Percentiles rank a stretch among this genome's conserved stretches.
Evolutionary conservation across 2,888 invertebrate genomes (phyloP).

Genomic region (Tipula unca): DNA sequence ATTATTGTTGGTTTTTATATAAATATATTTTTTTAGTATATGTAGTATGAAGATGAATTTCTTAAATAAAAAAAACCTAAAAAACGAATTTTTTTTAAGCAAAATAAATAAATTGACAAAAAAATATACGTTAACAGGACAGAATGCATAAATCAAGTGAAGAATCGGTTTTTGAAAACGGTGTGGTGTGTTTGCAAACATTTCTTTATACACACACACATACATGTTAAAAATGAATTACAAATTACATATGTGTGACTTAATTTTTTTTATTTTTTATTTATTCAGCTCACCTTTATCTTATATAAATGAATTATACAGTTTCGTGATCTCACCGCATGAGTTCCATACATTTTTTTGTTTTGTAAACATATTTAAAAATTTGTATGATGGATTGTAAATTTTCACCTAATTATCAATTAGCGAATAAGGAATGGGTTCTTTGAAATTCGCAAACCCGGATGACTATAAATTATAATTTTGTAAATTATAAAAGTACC

Average conservation of each 20-base stretch:
- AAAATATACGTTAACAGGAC: conserved; percentile 8
- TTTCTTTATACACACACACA: not conserved
- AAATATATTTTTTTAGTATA: not conserved
- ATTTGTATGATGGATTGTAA: not conserved
- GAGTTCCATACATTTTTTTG: not conserved
- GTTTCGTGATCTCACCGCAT: not conserved
- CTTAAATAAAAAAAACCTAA: not conserved
- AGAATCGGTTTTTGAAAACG: not conserved
- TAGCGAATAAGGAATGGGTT: not conserved
- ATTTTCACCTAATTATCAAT: conserved; percentile 8
- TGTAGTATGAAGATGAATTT: not conserved
- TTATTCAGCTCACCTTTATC: conserved; percentile 1
- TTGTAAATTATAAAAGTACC: too few relatives aligned
- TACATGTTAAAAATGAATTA: not conserved
- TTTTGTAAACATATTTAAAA: not conserved
- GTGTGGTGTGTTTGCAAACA: not conserved
- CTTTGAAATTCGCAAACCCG: not conserved
- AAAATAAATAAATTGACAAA: not conserved
- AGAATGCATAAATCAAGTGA: conserved; percentile 3
- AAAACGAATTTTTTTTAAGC: not conserved
- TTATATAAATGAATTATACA: not conserved
- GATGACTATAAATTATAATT: not conserved
- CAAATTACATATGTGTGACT: conserved; percentile 8
- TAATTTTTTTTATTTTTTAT: not conserved
- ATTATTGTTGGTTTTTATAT: not conserved